Evolutionary conservation across 2,797 vertebrate genomes (phyloP).

Genomic region (Protosalanx chinensis): DNA sequence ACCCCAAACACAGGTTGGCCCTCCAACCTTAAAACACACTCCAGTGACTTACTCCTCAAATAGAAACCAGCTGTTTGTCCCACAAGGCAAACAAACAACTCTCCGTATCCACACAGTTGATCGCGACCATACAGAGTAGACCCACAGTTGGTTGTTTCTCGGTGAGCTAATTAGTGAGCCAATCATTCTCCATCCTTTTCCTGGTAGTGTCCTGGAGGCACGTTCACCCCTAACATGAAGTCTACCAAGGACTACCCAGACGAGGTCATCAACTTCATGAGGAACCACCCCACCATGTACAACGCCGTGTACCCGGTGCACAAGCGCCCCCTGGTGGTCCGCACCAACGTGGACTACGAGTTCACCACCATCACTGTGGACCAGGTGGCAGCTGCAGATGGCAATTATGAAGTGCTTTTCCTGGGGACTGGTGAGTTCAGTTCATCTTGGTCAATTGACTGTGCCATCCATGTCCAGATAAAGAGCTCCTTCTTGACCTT

Average conservation of each 20-base stretch:
- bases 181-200: background rate
- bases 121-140: background rate
- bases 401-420: constrained; percentile 98
- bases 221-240: constrained; percentile 97
- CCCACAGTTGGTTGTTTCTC: background rate
- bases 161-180: constrained; percentile 10
- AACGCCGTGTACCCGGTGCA: constrained; percentile 91
- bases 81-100: background rate
- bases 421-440: constrained; percentile 88
- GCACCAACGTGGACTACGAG: constrained; percentile 92
- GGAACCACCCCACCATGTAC: constrained; percentile 95
- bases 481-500: background rate
- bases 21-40: constrained; percentile 25
- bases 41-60: constrained; percentile 30
- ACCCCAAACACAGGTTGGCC: constrained; percentile 18
- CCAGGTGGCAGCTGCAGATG: constrained; percentile 95
- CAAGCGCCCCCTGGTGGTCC: constrained; percentile 92
- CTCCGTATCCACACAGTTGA: background rate
- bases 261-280: constrained; percentile 99
- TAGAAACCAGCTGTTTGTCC: constrained; percentile 32
- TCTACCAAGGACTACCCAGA: constrained; percentile 98
- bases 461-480: background rate
- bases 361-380: constrained; percentile 96
- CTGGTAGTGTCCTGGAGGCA: constrained; percentile 91
- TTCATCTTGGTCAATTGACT: background rate